Evolutionary conservation across 2,113 vertebrate genomes (phyloP), one percentile per base, ranked within the genome.

Genomic region (Marmota flaviventris): DNA sequence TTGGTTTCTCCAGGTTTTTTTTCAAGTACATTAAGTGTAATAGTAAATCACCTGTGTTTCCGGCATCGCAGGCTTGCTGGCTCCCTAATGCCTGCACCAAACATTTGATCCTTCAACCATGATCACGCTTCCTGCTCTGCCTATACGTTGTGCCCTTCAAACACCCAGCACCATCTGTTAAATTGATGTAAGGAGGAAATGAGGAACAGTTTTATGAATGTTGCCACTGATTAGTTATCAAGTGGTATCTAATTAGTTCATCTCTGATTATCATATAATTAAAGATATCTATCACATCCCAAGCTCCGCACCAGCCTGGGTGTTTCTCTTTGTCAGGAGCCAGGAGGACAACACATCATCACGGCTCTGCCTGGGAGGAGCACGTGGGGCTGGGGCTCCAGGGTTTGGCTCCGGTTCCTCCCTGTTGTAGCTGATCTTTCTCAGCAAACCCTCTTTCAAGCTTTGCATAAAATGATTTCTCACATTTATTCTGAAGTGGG

Each of bases 11-110:
- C 95, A 95, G 96, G 96, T 95, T 95, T 97, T 98, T 51, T 98
- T 97, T 89, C 98, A 97, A 94, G 96, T 89, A 97, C 93, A 97
- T 98, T 97, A 97, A 96, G 97, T 92, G 95, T 96, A 96, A 48
- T 78, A 96, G 95, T 98, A 98, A 98, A 98, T 98, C 98, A 97
- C 76, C 67, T 20, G 9, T 56, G 77, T 88, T 94, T 98, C 86
- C 65, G 51, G 70, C 51, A 18, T 87, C 95, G 45, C 11, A 42
- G 85, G 37, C 91, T 97, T 78, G 85, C 93, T 93, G 95, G 81
- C 86, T 88, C 86, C 90, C 87, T 91, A 76, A 90, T 83, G 77
- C 86, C 96, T 89, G 53, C 63, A 37, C 90, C 4, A 1, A 97
- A 94, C 81, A 98, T 93, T 73, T 91, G 93, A 97, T 96, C 97